Evolutionary conservation across 2,797 vertebrate genomes (phyloP), one percentile per base, ranked within the genome.

Genomic region (Hylomyscus alleni): DNA sequence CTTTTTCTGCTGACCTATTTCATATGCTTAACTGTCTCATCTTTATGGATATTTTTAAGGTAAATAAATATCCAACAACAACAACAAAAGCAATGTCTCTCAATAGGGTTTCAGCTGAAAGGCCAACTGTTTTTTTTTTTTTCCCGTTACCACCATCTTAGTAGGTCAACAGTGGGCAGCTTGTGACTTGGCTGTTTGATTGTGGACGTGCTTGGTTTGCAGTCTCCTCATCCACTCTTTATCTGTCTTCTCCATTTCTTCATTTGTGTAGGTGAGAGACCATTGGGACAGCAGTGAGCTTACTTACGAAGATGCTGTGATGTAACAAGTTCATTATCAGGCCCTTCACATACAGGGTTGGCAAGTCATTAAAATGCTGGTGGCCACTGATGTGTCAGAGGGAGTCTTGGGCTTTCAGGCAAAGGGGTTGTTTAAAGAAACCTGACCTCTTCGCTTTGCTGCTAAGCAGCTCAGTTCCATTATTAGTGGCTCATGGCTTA

Each of bases 181-280:
- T 0, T 0, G 0, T 50, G 75, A 56, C 78, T 62, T 67, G 78
- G 75, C 31, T 31, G 11, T 86, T 0, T 24, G 20, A 7, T 6
- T 37, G 50, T 0, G 9, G 34, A 3, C 65, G 1, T 10, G 9
- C 50, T 17, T 75, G 58, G 14, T 11, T 56, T 90, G 34, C 31
- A 29, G 24, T 10, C 52, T 31, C 17, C 40, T 54, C 62, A 0
- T 82, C 24, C 31, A 13, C 56, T 37, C 26, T 80, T 92, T 26
- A 77, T 44, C 84, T 81, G 50, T 40, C 76, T 89, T 89, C 89
- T 80, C 65, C 24, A 26, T 96, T 96, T 88, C 88, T 83, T 96
- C 90, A 94, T 37, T 15, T n/a, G 31, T 76, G 0, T 47, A 56
- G 60, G 69, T 89, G n/a, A 95, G 50, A 95, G 62, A 56, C 67